Conservation (phyloP, 2,113 vertebrate species). For the Rousettus leschenaultii region DNA sequence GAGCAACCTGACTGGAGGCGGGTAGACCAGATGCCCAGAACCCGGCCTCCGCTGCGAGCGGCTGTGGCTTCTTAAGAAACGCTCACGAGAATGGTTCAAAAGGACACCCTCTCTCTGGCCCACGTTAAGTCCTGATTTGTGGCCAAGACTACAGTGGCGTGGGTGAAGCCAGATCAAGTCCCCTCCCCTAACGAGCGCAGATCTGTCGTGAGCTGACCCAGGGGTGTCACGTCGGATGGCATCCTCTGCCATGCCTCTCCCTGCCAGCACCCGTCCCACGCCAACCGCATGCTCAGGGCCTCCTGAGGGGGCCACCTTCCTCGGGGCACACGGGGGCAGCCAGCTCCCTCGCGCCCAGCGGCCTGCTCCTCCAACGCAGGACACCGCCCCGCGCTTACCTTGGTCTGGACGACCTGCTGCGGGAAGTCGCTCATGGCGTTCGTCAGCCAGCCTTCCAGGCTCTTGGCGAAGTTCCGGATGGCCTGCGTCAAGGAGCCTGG, state of each 20-base stretch:
- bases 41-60: background rate
- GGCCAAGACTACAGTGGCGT: background rate
- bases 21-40: background rate
- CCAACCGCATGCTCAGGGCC: rapidly evolving
- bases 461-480: conserved; percentile 98
- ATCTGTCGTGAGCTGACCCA: background rate
- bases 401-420: conserved; percentile 92
- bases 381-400: conserved; percentile 82
- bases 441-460: conserved; percentile 96
- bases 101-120: no score
- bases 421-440: conserved; percentile 96
- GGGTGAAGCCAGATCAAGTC: background rate
- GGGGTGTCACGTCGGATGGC: background rate
- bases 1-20: rapidly evolving
- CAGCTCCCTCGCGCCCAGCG: no score
- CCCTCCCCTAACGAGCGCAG: rapidly evolving
- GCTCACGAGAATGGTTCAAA: rapidly evolving
- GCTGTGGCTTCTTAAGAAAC: background rate
- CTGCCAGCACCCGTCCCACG: rapidly evolving
- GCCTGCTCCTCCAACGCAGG: no score
- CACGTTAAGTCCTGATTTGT: background rate
- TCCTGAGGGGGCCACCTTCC: background rate
- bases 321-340: no score
- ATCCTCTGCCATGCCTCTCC: background rate
- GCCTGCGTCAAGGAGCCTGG: conserved; percentile 97